These are phyloP conservation scores for Hesperophylax magnus DNA, from an alignment of 1,140 invertebrate genomes.

Conservation along the genomic window DNA sequence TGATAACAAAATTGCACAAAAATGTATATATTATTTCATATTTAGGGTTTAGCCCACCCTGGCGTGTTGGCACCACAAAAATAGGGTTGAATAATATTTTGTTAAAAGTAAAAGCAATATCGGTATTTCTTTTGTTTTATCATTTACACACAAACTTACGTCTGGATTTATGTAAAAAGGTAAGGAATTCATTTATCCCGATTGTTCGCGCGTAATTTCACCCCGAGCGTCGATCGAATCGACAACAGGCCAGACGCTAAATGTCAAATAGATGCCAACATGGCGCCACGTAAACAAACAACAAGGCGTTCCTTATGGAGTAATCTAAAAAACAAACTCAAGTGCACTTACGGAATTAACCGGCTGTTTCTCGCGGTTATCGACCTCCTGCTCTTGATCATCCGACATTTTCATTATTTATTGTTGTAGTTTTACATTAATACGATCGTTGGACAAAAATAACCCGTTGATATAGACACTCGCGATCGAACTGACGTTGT, in stretches of 20 bases:
- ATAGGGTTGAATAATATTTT: too few species aligned
- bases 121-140: too few species aligned
- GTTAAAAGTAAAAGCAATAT: too few species aligned
- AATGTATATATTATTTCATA: too few species aligned
- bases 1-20: too few species aligned
- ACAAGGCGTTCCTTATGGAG: conserved; percentile 42
- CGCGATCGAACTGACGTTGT: conserved; percentile 34
- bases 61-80: too few species aligned
- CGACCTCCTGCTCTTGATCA: background rate
- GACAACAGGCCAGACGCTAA: conserved; percentile 25
- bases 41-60: too few species aligned
- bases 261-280: conserved; percentile 48
- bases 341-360: conserved; percentile 18
- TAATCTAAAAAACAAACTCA: background rate
- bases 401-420: background rate
- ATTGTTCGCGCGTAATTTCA: background rate
- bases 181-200: conserved; percentile 9
- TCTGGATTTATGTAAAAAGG: conserved; percentile 1
- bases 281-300: conserved; percentile 52
- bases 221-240: background rate
- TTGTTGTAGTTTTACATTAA: background rate
- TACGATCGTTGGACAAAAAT: background rate
- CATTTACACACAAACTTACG: background rate
- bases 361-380: background rate
- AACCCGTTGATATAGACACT: background rate